Evolutionary conservation across 2,113 vertebrate species (phyloP).

Genomic region (Ginglymostoma cirratum): DNA sequence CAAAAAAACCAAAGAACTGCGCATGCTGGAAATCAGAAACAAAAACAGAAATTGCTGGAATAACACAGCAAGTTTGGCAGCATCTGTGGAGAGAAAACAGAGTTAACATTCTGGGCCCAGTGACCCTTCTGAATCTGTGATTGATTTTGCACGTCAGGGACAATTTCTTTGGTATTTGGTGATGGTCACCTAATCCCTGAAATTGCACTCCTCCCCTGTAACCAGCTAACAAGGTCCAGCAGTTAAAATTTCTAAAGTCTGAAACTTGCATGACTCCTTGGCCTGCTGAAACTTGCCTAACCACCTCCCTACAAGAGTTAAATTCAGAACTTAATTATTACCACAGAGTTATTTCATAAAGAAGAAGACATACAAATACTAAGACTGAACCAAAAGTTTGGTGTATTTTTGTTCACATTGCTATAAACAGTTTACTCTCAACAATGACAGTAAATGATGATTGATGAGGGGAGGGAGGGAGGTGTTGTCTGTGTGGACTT

Average conservation of each 20-base stretch:
- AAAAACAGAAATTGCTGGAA: too few species aligned
- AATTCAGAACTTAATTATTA: neutral
- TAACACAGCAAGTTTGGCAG: too few species aligned
- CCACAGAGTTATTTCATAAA: neutral
- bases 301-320: neutral
- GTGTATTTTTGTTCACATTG: neutral
- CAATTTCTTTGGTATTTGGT: neutral
- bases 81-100: too few species aligned
- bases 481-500: too few species aligned
- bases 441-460: neutral
- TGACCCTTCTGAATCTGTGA: neutral
- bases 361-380: neutral
- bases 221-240: neutral
- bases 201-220: neutral
- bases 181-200: neutral
- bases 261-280: neutral
- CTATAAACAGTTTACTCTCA: neutral
- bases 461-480: too few species aligned
- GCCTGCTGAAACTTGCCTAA: neutral
- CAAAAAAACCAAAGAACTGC: too few species aligned
- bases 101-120: too few species aligned
- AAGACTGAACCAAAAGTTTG: neutral
- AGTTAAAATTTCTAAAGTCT: neutral
- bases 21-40: too few species aligned
- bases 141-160: neutral